phyloP scores from a whole-genome alignment of 1,140 invertebrate species.

The Aphaenogaster rudis region DNA sequence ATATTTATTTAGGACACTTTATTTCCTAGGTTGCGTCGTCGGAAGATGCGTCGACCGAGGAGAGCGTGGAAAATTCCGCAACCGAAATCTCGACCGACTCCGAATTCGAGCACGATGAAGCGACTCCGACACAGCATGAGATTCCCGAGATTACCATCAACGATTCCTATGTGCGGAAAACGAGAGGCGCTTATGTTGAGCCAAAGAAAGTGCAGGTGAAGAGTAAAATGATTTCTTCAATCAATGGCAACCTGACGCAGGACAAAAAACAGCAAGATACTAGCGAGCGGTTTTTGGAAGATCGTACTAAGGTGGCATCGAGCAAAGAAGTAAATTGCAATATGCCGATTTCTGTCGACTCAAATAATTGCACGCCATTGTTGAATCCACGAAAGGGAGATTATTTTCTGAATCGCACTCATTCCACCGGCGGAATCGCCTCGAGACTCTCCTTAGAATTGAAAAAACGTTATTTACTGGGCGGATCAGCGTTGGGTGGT shows the following conservation, averaged over 20 bases:
- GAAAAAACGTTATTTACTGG: constrained; percentile 94
- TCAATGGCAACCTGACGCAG: constrained; percentile 82
- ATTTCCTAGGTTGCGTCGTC: constrained; percentile 89
- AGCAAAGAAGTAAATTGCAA: constrained; percentile 49
- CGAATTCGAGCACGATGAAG: constrained; percentile 94
- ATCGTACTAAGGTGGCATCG: neutral
- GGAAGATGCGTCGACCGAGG: constrained; percentile 89
- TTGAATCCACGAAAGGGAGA: constrained; percentile 89
- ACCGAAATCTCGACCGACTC: constrained; percentile 97
- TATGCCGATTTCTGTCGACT: constrained; percentile 55
- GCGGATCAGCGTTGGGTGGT: constrained; percentile 88
- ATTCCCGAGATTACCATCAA: constrained; percentile 90
- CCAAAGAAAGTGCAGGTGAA: constrained; percentile 90
- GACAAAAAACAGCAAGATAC: neutral
- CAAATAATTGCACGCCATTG: constrained; percentile 81
- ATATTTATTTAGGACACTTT: neutral
- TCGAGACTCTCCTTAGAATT: constrained; percentile 94
- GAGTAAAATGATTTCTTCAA: constrained; percentile 82
- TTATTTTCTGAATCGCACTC: constrained; percentile 92
- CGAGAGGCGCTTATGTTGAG: constrained; percentile 84
- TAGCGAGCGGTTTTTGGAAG: constrained; percentile 67
- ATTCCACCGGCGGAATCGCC: constrained; percentile 94
- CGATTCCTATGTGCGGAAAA: constrained; percentile 87
- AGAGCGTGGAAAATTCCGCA: constrained; percentile 91
- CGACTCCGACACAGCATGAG: constrained; percentile 90